These are phyloP conservation scores for Neuroterus valhalla DNA, from an alignment of 1,140 invertebrate genomes.

Conservation along the genomic window DNA sequence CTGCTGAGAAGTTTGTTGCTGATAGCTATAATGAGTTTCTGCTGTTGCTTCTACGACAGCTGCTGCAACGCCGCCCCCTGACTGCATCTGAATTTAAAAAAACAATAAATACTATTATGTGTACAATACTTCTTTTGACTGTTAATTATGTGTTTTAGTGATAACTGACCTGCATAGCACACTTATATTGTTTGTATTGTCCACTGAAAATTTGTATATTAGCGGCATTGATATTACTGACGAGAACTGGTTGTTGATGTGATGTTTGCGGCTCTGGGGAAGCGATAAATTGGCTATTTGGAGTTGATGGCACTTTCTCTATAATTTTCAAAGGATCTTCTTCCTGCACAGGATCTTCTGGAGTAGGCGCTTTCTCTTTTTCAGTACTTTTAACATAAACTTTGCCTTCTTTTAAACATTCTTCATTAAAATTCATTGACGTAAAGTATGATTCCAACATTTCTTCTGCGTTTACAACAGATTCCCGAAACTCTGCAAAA, in stretches of 20 bases:
- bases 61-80: constrained; percentile 67
- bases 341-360: constrained; percentile 61
- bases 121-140: neutral
- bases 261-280: constrained; percentile 53
- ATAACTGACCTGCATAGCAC: constrained; percentile 73
- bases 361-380: constrained; percentile 60
- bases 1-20: constrained; percentile 69
- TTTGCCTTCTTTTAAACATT: constrained; percentile 80
- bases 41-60: constrained; percentile 69
- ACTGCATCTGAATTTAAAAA: constrained; percentile 64
- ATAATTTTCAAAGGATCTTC: constrained; percentile 72
- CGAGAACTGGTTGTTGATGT: constrained; percentile 73
- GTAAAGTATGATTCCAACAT: constrained; percentile 82
- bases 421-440: constrained; percentile 78
- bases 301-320: constrained; percentile 55
- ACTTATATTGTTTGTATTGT: constrained; percentile 75
- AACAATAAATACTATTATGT: neutral
- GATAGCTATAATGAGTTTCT: constrained; percentile 70
- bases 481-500: constrained; percentile 79
- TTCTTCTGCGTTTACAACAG: constrained; percentile 80
- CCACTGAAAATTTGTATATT: constrained; percentile 76
- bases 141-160: constrained; percentile 17
- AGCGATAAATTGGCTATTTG: constrained; percentile 36
- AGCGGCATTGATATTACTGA: constrained; percentile 73
- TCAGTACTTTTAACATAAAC: constrained; percentile 73